phyloP scores from a whole-genome alignment of 2,113 vertebrate species.

The Takifugu bimaculatus region DNA sequence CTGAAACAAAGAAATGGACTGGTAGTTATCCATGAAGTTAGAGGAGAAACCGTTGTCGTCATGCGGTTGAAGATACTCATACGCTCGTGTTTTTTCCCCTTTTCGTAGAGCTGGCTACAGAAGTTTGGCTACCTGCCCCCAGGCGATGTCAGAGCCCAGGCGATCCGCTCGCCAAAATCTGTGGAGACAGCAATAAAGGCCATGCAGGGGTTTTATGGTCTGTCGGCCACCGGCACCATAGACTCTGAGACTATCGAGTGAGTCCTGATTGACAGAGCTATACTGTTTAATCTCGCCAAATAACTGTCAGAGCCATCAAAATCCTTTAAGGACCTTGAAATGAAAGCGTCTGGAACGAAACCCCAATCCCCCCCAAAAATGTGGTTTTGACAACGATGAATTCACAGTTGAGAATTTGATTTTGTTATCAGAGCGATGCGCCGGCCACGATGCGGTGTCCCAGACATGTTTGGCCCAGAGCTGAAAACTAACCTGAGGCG shows the following conservation, averaged over 20 bases:
- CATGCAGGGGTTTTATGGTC: slow-evolving; percentile 89
- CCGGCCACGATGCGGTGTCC: slow-evolving; percentile 85
- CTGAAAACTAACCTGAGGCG: slow-evolving; percentile 87
- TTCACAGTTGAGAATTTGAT: neutral
- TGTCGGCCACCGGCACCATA: slow-evolving; percentile 79
- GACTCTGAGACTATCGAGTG: slow-evolving; percentile 80
- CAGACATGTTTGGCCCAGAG: slow-evolving; percentile 85
- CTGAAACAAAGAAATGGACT: neutral
- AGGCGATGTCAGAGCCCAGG: slow-evolving; percentile 84
- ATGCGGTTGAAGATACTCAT: too few relatives aligned
- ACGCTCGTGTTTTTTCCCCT: neutral
- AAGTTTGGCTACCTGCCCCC: slow-evolving; percentile 91
- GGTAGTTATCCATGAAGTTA: too few relatives aligned
- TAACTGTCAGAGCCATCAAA: too few relatives aligned
- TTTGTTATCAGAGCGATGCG: slow-evolving; percentile 81
- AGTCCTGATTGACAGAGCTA: slow-evolving; percentile 51
- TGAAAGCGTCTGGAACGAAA: too few relatives aligned
- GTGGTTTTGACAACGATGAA: neutral
- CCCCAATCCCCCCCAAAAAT: too few relatives aligned
- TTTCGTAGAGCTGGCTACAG: slow-evolving; percentile 84
- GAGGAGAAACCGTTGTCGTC: too few relatives aligned
- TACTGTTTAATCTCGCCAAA: neutral
- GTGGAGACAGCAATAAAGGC: slow-evolving; percentile 77
- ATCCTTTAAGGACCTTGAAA: too few relatives aligned
- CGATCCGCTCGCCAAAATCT: slow-evolving; percentile 83